Conservation (phyloP, 2,113 vertebrate genomes). For the Psilopsiagon aurifrons region DNA sequence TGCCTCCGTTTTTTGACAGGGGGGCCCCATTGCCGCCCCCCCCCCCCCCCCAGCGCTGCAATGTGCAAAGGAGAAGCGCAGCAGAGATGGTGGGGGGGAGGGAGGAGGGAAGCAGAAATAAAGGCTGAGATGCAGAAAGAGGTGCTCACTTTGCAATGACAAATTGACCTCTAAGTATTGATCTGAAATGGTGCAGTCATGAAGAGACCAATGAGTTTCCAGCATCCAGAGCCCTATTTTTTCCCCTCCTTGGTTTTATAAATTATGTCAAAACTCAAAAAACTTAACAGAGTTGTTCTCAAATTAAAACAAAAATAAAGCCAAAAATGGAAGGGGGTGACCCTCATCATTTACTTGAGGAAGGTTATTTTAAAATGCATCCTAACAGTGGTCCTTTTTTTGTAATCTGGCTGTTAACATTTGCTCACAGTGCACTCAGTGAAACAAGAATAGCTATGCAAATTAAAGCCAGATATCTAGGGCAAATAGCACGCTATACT, state of each 20-base stretch:
- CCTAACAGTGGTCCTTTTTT: slow-evolving; percentile 7
- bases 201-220: neutral
- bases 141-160: slow-evolving; percentile 19
- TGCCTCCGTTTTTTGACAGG: no score
- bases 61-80: neutral
- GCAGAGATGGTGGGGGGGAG: neutral
- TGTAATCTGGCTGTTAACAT: slow-evolving; percentile 53
- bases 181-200: slow-evolving; percentile 32
- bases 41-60: neutral
- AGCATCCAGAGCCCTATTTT: neutral
- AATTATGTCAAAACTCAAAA: neutral
- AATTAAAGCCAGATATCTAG: slow-evolving; percentile 69
- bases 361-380: neutral
- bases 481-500: slow-evolving; percentile 58
- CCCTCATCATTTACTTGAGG: neutral
- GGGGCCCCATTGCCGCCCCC: no score
- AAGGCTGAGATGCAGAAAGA: neutral
- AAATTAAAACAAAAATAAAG: neutral
- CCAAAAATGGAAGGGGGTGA: accelerated
- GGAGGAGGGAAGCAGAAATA: neutral
- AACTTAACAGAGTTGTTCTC: neutral
- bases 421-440: slow-evolving; percentile 45
- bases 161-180: slow-evolving; percentile 43
- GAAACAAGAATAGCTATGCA: slow-evolving; percentile 65
- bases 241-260: neutral